phyloP scores from a whole-genome alignment of 2,113 vertebrate genomes.

The Tragelaphus scriptus region DNA sequence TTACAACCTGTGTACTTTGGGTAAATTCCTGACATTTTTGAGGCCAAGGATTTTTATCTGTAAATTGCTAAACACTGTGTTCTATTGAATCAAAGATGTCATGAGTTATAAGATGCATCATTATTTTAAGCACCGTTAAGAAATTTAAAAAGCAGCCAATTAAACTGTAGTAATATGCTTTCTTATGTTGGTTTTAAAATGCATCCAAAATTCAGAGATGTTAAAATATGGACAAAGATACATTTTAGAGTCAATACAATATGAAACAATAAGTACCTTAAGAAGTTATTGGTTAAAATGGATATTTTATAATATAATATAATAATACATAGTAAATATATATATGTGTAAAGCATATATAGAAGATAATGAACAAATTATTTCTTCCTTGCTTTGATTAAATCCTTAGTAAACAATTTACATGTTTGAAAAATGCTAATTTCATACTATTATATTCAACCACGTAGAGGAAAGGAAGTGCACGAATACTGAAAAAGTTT shows the following conservation, averaged over 20 bases:
- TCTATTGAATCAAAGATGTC: not conserved
- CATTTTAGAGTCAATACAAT: not conserved
- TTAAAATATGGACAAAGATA: not conserved
- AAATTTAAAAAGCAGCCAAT: not conserved
- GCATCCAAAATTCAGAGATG: not conserved
- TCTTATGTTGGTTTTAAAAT: not conserved
- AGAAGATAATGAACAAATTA: not conserved
- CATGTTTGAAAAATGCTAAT: not conserved
- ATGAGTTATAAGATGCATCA: not conserved
- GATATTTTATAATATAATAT: not conserved
- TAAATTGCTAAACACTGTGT: not conserved
- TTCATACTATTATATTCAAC: not conserved
- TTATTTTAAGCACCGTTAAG: not conserved
- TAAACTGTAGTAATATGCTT: not conserved
- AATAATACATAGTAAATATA: not conserved
- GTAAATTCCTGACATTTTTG: not conserved
- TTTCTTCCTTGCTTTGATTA: not conserved
- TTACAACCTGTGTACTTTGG: not conserved
- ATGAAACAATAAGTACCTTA: not conserved
- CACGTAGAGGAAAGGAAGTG: not conserved
- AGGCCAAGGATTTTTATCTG: not conserved
- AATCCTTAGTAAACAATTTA: not conserved
- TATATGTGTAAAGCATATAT: not conserved
- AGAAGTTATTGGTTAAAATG: not conserved
- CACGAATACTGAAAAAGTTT: not conserved